Conservation (phyloP, 2,888 invertebrate species). For the Sinelater perroti region DNA sequence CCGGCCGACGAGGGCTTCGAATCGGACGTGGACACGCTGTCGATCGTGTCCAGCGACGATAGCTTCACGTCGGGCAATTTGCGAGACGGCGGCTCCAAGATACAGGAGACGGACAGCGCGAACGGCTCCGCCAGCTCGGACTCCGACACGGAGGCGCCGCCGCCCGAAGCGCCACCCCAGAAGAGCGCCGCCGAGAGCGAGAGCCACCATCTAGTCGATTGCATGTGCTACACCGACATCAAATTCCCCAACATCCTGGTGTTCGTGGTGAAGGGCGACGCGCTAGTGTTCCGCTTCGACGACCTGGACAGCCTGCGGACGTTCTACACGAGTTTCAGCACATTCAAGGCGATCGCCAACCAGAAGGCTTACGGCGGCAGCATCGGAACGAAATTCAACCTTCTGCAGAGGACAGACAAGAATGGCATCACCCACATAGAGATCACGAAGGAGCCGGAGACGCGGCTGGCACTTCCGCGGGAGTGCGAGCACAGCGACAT, state of each 20-base stretch:
- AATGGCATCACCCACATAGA: slow-evolving; percentile 65
- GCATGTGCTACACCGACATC: slow-evolving; percentile 60
- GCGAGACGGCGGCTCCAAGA: slow-evolving; percentile 41
- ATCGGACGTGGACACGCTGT: slow-evolving; percentile 60
- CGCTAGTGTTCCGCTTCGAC: slow-evolving; percentile 58
- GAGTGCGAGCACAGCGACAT: slow-evolving; percentile 51
- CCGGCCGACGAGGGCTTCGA: slow-evolving; percentile 62
- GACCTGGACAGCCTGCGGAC: slow-evolving; percentile 50
- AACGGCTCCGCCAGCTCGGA: slow-evolving; percentile 58
- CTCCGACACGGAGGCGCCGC: slow-evolving; percentile 52
- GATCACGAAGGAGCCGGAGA: slow-evolving; percentile 54
- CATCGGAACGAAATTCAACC: slow-evolving; percentile 54
- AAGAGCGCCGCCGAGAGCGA: slow-evolving; percentile 42
- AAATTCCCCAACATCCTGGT: slow-evolving; percentile 58
- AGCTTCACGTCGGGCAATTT: slow-evolving; percentile 49
- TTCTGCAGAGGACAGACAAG: slow-evolving; percentile 61
- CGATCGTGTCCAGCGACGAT: slow-evolving; percentile 59
- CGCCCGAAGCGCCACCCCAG: slow-evolving; percentile 12
- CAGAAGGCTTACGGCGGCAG: slow-evolving; percentile 53
- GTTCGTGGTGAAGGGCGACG: slow-evolving; percentile 57
- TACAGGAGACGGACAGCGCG: slow-evolving; percentile 59
- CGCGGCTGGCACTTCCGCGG: slow-evolving; percentile 29
- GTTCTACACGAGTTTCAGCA: slow-evolving; percentile 58
- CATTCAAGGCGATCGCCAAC: slow-evolving; percentile 58
- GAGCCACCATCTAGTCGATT: slow-evolving; percentile 58